These are phyloP conservation scores for Drosophila parabipectinata DNA, from an alignment of 1,140 invertebrate genomes.

Conservation along the genomic window DNA sequence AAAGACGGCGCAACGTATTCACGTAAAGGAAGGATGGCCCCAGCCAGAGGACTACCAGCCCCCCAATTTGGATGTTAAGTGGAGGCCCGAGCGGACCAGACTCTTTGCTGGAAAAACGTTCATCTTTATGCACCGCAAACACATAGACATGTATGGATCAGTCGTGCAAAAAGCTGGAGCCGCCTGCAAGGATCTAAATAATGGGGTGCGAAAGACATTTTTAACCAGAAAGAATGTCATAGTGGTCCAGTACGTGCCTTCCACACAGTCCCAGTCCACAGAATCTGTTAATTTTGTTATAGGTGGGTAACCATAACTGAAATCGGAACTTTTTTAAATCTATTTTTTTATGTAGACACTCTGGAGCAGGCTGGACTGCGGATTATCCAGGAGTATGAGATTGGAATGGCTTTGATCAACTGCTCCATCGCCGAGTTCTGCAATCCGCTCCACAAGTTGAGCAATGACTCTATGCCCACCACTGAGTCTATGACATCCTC, in stretches of 20 bases:
- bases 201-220: constrained; percentile 84
- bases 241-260: constrained; percentile 85
- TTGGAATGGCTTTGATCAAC: constrained; percentile 87
- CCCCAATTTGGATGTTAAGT: constrained; percentile 85
- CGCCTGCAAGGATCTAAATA: constrained; percentile 83
- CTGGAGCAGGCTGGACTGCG: constrained; percentile 85
- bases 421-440: constrained; percentile 87
- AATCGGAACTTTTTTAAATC: no score
- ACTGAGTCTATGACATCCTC: constrained; percentile 58
- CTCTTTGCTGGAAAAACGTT: constrained; percentile 87
- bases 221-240: constrained; percentile 84
- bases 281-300: constrained; percentile 84
- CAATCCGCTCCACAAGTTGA: constrained; percentile 86
- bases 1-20: constrained; percentile 81
- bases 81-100: constrained; percentile 84
- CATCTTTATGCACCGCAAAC: constrained; percentile 86
- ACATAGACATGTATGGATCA: constrained; percentile 85
- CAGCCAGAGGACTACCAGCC: constrained; percentile 84
- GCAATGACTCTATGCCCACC: constrained; percentile 56
- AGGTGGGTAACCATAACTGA: constrained; percentile 57
- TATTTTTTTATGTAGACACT: constrained; percentile 62
- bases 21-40: constrained; percentile 82
- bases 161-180: constrained; percentile 84
- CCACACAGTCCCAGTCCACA: constrained; percentile 84
- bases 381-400: constrained; percentile 87